Percentiles rank a stretch among this genome's conserved stretches.
These are phyloP conservation scores for Gambelia wislizenii DNA, from an alignment of 2,797 vertebrate genomes.

Conservation along the genomic window DNA sequence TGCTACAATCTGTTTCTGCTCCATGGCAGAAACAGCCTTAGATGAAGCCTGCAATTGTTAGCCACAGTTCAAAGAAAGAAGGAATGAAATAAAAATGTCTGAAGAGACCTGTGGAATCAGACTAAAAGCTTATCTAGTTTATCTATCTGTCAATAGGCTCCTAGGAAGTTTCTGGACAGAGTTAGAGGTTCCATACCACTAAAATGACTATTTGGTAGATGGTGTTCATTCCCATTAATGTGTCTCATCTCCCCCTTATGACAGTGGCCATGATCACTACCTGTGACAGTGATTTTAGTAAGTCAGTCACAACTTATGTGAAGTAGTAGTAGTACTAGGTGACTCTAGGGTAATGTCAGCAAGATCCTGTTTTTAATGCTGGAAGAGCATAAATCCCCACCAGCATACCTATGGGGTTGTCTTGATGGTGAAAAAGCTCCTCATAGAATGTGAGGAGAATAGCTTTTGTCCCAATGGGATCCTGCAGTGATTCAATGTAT, in stretches of 20 bases:
- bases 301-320: neutral
- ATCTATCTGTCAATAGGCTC: neutral
- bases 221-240: neutral
- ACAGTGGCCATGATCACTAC: neutral
- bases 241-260: neutral
- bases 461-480: no score
- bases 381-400: no score
- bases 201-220: neutral
- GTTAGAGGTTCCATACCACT: neutral
- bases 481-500: no score
- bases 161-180: neutral
- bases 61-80: neutral
- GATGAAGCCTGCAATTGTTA: neutral
- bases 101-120: neutral
- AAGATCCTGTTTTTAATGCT: no score
- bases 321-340: neutral
- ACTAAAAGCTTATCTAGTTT: neutral
- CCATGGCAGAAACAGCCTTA: neutral
- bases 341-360: neutral
- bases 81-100: neutral
- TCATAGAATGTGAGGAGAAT: no score
- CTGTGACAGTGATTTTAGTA: neutral
- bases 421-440: no score
- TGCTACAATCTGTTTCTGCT: neutral
- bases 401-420: no score